phyloP scores from a whole-genome alignment of 2,113 vertebrate species.

The Synodontis membranacea region DNA sequence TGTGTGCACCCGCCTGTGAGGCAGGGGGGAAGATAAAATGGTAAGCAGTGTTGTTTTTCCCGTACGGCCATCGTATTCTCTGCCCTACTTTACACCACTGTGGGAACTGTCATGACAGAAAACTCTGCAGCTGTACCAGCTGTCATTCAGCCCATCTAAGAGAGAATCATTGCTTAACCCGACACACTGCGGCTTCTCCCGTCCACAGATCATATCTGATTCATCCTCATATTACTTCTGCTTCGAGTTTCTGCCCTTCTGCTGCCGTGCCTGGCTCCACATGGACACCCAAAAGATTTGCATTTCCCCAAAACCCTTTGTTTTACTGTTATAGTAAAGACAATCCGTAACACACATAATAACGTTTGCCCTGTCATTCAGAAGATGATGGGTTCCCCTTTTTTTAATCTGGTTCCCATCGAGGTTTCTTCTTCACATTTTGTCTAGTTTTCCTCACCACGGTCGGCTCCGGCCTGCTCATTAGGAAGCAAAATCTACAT shows the following conservation, averaged over 20 bases:
- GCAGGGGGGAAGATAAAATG: background rate
- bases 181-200: background rate
- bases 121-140: background rate
- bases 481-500: background rate
- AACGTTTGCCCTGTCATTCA: background rate
- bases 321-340: background rate
- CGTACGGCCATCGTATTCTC: background rate
- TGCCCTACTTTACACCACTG: background rate
- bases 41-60: background rate
- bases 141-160: background rate
- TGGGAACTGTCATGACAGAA: background rate
- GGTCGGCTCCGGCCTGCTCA: background rate
- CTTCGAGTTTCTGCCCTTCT: background rate
- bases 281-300: background rate
- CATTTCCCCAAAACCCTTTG: background rate
- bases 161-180: background rate
- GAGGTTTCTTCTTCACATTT: background rate
- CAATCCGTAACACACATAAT: background rate
- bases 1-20: conserved; percentile 18
- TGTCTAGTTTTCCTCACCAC: background rate
- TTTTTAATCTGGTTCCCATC: background rate
- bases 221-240: background rate
- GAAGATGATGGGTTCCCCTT: background rate
- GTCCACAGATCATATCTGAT: background rate
- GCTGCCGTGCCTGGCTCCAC: background rate